These are phyloP conservation scores for Sussaba pulchella DNA, from an alignment of 2,888 invertebrate genomes.

Conservation along the genomic window DNA sequence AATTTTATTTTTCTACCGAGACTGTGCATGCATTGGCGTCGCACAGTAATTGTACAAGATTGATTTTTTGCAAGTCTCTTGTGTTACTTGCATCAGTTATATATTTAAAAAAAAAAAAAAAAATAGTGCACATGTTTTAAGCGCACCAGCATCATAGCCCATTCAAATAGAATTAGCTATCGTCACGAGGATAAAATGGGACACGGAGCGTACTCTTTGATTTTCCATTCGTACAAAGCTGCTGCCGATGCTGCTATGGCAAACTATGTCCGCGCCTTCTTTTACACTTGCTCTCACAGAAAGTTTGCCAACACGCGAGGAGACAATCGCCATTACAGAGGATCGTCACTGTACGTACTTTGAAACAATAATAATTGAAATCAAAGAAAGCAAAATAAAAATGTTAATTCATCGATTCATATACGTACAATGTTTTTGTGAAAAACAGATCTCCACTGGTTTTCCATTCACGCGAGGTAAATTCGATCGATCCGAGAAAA, in stretches of 20 bases:
- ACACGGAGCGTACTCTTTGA: background rate
- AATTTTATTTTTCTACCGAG: conserved; percentile 12
- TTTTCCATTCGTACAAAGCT: conserved; percentile 29
- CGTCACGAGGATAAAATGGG: conserved; percentile 1
- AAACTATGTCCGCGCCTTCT: conserved; percentile 18
- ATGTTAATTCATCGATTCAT: too few relatives aligned
- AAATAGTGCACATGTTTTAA: conserved; percentile 39
- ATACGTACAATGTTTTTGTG: too few relatives aligned
- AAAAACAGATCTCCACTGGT: conserved; percentile 3
- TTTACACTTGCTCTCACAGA: conserved; percentile 50
- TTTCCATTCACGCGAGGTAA: conserved; percentile 46
- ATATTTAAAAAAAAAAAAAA: background rate
- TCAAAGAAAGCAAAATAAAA: too few relatives aligned
- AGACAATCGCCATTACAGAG: background rate
- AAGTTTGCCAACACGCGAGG: conserved; percentile 2
- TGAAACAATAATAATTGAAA: background rate
- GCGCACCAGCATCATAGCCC: conserved; percentile 20
- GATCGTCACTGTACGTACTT: conserved; percentile 44
- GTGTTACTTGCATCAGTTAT: conserved; percentile 42
- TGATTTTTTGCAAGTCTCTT: background rate
- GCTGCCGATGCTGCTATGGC: conserved; percentile 4
- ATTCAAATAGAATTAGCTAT: conserved; percentile 26
- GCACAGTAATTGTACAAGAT: conserved; percentile 51
- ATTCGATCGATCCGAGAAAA: background rate
- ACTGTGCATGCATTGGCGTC: conserved; percentile 55